phyloP scores from a whole-genome alignment of 2,113 vertebrate genomes.

The Eonycteris spelaea region DNA sequence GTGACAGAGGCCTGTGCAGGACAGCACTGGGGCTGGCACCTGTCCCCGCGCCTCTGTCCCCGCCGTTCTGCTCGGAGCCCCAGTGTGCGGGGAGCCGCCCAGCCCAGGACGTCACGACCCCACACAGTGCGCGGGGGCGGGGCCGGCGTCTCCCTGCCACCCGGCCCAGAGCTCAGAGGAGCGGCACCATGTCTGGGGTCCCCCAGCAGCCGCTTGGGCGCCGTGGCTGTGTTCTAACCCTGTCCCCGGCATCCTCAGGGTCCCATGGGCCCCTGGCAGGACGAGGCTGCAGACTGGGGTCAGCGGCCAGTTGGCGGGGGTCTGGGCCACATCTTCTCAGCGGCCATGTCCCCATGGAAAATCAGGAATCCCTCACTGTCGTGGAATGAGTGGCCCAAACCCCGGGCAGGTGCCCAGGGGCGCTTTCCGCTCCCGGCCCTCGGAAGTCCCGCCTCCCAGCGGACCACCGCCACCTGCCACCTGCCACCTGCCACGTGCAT shows the following conservation, averaged over 20 bases:
- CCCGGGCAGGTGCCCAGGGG: neutral
- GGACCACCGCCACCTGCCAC: neutral
- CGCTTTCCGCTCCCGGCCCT: neutral
- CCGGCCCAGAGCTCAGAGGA: neutral
- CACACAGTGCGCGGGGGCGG: rapidly evolving
- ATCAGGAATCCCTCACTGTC: neutral
- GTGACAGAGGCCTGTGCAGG: neutral
- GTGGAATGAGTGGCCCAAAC: neutral
- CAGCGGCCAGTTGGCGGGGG: too few species aligned
- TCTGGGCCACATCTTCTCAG: too few species aligned
- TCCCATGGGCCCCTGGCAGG: neutral
- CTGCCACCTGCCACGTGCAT: neutral
- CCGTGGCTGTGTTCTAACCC: neutral
- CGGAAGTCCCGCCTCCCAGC: neutral
- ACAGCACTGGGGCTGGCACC: too few species aligned
- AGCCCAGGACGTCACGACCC: rapidly evolving
- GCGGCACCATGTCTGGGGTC: rapidly evolving
- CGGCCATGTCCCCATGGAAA: neutral
- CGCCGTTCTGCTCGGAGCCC: too few species aligned
- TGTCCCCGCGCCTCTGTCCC: neutral
- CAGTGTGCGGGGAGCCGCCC: too few species aligned
- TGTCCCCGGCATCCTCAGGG: rapidly evolving
- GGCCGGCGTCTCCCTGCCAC: neutral
- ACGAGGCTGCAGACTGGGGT: neutral
- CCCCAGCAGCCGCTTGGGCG: neutral